A percentile compares a stretch with the other conserved stretches of the same genome.
Conservation (phyloP, 2,113 vertebrate species). For the Leucopsar rothschildi region DNA sequence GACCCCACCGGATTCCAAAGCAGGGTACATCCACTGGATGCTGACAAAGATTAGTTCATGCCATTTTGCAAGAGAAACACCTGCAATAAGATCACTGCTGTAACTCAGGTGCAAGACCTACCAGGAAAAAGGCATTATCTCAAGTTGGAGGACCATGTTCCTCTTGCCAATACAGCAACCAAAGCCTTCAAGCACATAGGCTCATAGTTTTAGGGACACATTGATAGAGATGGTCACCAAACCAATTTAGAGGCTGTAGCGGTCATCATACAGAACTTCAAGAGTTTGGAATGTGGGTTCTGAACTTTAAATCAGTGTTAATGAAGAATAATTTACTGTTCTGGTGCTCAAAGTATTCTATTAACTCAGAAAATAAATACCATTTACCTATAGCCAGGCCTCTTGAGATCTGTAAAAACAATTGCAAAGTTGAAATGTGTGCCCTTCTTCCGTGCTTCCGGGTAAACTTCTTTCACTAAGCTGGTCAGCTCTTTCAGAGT, state of each 20-base stretch:
- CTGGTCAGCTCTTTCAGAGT: slow-evolving; percentile 96
- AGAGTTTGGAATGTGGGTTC: background rate
- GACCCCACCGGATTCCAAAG: background rate
- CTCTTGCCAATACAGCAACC: background rate
- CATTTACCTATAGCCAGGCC: slow-evolving; percentile 89
- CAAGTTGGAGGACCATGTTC: accelerated
- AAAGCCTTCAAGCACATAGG: background rate
- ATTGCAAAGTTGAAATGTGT: slow-evolving; percentile 97
- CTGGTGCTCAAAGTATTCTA: background rate
- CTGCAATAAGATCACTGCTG: background rate
- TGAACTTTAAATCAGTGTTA: background rate
- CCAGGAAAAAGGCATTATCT: background rate
- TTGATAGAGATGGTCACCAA: accelerated
- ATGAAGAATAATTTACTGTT: background rate
- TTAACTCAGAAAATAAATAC: background rate
- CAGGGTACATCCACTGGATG: background rate
- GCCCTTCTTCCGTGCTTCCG: slow-evolving; percentile 95
- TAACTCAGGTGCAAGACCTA: background rate
- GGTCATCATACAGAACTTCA: background rate
- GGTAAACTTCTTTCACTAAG: slow-evolving; percentile 96
- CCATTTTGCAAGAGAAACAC: background rate
- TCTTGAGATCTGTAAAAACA: slow-evolving; percentile 91
- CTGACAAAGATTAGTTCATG: background rate
- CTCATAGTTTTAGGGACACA: background rate
- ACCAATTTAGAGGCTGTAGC: accelerated